Percentiles rank a stretch among this genome's conserved stretches.
phyloP scores from a whole-genome alignment of 2,113 vertebrate genomes.

The Calidris pygmaea region DNA sequence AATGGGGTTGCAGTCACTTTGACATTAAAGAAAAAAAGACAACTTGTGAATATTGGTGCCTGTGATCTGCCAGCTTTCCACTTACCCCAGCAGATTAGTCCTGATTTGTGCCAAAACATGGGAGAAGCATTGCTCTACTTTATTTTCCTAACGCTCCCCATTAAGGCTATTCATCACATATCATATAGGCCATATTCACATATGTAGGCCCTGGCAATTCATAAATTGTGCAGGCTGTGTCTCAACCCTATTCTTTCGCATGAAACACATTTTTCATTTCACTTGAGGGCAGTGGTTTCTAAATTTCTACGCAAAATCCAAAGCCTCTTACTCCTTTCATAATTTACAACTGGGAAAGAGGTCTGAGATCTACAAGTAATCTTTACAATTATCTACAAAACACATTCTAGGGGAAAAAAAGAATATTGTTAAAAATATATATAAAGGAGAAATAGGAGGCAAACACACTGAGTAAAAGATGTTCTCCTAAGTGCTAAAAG shows the following conservation, averaged over 20 bases:
- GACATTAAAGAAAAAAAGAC: not conserved
- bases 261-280: not conserved
- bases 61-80: not conserved
- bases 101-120: not conserved
- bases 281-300: not conserved
- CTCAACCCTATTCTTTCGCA: not conserved
- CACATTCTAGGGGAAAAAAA: rapidly evolving
- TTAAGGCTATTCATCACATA: not conserved
- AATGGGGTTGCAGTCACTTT: not conserved
- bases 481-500: not conserved
- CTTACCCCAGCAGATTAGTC: not conserved
- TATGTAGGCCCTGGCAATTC: not conserved
- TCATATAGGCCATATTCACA: not conserved
- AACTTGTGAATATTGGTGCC: not conserved
- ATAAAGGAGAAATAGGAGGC: not conserved
- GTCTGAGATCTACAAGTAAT: not conserved
- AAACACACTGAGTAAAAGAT: not conserved
- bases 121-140: not conserved
- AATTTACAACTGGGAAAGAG: not conserved
- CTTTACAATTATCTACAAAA: not conserved
- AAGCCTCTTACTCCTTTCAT: not conserved
- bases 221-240: not conserved
- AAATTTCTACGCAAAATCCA: not conserved
- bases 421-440: not conserved
- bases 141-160: not conserved